A percentile compares a stretch with the other conserved stretches of the same genome.
phyloP scores from a whole-genome alignment of 2,113 vertebrate genomes.

The Pimephales promelas region DNA sequence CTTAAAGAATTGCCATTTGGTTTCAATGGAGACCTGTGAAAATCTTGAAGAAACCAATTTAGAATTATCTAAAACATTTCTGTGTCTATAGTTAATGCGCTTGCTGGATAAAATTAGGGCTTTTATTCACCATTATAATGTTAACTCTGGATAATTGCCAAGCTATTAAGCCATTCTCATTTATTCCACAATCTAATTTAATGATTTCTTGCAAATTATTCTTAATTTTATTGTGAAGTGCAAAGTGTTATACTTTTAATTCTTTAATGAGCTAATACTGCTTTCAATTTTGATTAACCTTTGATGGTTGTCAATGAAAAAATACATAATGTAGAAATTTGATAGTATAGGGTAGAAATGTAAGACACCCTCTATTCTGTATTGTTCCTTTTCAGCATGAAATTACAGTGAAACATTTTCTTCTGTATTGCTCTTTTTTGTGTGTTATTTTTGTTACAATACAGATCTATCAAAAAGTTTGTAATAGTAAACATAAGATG shows the following conservation, averaged over 20 bases:
- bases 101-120: neutral
- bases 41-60: neutral
- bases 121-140: conserved; percentile 17
- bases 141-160: conserved; percentile 23
- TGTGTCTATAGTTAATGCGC: neutral
- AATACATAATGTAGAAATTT: neutral
- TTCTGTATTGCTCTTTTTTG: neutral
- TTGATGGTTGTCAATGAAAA: neutral
- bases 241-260: neutral
- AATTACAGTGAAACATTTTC: neutral
- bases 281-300: neutral
- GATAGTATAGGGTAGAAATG: neutral
- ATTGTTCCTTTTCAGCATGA: neutral
- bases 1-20: neutral
- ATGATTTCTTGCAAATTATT: conserved; percentile 4
- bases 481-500: neutral
- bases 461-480: neutral
- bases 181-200: conserved; percentile 5
- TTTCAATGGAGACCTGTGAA: neutral
- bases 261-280: neutral
- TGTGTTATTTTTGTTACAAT: neutral
- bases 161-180: conserved; percentile 3
- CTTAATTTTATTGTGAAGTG: conserved; percentile 1
- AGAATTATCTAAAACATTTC: neutral
- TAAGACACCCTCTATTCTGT: neutral